Percentiles rank a stretch among this genome's conserved stretches.
These are phyloP conservation scores for Morone saxatilis DNA, from an alignment of 2,113 vertebrate species.

Conservation along the genomic window DNA sequence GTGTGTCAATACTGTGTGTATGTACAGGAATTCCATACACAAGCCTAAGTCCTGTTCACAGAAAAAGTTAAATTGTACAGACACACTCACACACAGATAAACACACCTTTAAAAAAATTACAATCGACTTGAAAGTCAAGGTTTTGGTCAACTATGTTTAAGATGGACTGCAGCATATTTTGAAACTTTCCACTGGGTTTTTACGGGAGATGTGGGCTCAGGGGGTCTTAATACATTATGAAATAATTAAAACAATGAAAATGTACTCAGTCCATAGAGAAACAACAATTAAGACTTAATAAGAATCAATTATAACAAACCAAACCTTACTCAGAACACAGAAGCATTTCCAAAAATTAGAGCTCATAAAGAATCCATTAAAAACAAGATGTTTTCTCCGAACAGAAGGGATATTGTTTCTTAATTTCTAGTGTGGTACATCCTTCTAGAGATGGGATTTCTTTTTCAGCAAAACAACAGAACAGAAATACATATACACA, in stretches of 20 bases:
- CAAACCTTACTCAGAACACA: constrained; percentile 60
- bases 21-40: neutral
- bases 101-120: neutral
- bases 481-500: neutral
- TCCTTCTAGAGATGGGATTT: constrained; percentile 37
- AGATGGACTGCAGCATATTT: constrained; percentile 10
- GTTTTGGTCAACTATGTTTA: constrained; percentile 13
- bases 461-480: constrained; percentile 34
- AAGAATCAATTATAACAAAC: constrained; percentile 66
- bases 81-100: constrained; percentile 29
- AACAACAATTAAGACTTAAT: constrained; percentile 69
- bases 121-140: constrained; percentile 22
- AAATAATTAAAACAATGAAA: constrained; percentile 69
- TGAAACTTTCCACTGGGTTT: constrained; percentile 5
- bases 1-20: neutral
- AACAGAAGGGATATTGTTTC: constrained; percentile 60
- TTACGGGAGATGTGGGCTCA: constrained; percentile 32
- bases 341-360: constrained; percentile 64
- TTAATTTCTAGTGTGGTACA: constrained; percentile 52
- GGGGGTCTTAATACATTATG: constrained; percentile 39
- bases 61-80: neutral
- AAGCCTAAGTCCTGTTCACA: neutral
- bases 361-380: constrained; percentile 73
- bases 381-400: constrained; percentile 59
- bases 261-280: constrained; percentile 50